Evolutionary conservation across 2,113 vertebrate genomes (phyloP), one percentile per base, ranked within the genome.

Genomic region (Tachycineta bicolor): DNA sequence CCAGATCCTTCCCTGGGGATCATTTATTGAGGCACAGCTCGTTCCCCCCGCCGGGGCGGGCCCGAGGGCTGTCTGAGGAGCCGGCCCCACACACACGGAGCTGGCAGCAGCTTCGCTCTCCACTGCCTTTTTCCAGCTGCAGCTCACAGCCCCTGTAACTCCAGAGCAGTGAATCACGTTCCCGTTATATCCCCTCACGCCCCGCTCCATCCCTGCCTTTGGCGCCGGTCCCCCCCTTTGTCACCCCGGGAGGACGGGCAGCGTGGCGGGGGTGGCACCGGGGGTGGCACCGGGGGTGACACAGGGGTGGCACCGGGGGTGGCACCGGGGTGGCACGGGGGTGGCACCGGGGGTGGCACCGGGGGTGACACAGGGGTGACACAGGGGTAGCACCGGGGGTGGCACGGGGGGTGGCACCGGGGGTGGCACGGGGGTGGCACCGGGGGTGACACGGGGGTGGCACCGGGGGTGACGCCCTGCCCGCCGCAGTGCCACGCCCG

Each of bases 61-160:
- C 64, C 53, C 1, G 0, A 75, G 29, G 14, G 63, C 79, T 34
- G 58, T 9, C 28, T 4, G 65, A 83, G 49, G 9, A 1, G 55
- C 46, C 0, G 1, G 39, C 65, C 84, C 53, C 77, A 8, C 87
- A 58, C 87, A 39, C 88, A 14, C 67, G 20, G 33, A 56, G 69
- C 83, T 80, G 83, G 58, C 89, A 85, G 53, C 17, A 43, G 37
- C 56, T 55, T 29, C 39, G 3, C 64, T 78, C 83, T 94, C 55
- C 58, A 34, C 80, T 69, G 58, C 6, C 56, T 87, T 94, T 94
- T 92, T 87, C 91, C 91, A 94, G 19, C 67, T 63, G 16, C 12
- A 39, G 84, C 82, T 96, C 89, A 34, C 82, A 43, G 63, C 81
- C 75, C 69, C 76, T 1, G 5, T 2, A 28, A 33, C 55, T 37